These are phyloP conservation scores for Gallirallus australis DNA, from an alignment of 2,797 vertebrate species.

Conservation along the genomic window DNA sequence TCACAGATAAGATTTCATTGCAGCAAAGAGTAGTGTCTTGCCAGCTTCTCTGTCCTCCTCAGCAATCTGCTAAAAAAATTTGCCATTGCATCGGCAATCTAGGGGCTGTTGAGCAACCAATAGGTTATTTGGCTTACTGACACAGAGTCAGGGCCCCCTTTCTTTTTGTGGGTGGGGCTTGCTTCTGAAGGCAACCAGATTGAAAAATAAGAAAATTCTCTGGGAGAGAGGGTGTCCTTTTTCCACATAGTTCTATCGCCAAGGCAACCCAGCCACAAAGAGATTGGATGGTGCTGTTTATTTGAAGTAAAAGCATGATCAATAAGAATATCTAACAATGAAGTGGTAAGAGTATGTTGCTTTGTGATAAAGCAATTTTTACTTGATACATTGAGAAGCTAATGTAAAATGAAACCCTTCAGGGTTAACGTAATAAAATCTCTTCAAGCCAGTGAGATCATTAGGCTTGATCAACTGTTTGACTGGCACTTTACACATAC, in stretches of 20 bases:
- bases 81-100: neutral
- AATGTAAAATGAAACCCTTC: neutral
- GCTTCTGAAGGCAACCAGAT: neutral
- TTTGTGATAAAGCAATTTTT: neutral
- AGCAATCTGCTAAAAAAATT: neutral
- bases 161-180: neutral
- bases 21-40: neutral
- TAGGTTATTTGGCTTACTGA: neutral
- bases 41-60: neutral
- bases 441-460: neutral
- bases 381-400: neutral
- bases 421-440: neutral
- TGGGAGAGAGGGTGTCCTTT: neutral
- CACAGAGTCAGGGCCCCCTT: neutral
- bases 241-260: neutral
- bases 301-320: neutral
- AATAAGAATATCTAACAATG: neutral
- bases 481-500: neutral
- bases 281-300: neutral
- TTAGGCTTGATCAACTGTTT: neutral
- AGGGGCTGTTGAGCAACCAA: neutral
- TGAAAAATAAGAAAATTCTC: neutral
- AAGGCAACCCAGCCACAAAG: conserved; percentile 10
- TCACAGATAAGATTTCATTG: neutral
- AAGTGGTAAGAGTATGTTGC: neutral